A percentile compares a stretch with the other conserved stretches of the same genome.
These are phyloP conservation scores for Lutra lutra DNA, from an alignment of 2,797 vertebrate species.

Conservation along the genomic window DNA sequence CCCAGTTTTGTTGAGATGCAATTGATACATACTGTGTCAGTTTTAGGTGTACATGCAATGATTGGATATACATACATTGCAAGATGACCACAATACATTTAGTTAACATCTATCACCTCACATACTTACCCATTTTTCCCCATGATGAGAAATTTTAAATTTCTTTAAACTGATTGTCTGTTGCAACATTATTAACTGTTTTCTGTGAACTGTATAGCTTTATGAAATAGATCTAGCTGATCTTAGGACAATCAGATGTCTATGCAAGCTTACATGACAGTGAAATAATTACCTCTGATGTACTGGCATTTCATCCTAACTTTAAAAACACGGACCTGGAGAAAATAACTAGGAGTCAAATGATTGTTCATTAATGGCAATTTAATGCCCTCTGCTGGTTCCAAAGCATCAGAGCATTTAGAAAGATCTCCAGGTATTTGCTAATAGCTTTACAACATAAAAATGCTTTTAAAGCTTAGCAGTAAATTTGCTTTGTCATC, in stretches of 20 bases:
- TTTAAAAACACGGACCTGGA: not conserved
- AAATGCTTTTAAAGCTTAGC: not conserved
- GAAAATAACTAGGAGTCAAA: not conserved
- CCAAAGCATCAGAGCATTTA: not conserved
- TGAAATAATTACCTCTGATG: not conserved
- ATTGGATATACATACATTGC: not conserved
- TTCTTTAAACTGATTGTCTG: not conserved
- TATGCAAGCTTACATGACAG: not conserved
- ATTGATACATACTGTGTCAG: not conserved
- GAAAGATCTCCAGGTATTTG: not conserved
- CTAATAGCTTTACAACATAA: not conserved
- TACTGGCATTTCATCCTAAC: not conserved
- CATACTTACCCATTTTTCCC: not conserved
- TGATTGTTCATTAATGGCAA: not conserved
- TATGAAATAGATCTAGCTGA: not conserved
- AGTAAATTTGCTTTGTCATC: not conserved
- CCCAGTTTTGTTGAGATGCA: not conserved
- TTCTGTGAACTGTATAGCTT: not conserved
- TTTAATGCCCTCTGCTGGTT: conserved; percentile 32
- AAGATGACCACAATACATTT: not conserved
- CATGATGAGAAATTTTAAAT: not conserved
- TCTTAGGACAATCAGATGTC: conserved; percentile 17
- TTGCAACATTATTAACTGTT: not conserved
- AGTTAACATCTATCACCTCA: not conserved
- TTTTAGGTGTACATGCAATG: not conserved